Conservation (phyloP, 2,888 invertebrate genomes). For the Ryuthela nishihirai region DNA sequence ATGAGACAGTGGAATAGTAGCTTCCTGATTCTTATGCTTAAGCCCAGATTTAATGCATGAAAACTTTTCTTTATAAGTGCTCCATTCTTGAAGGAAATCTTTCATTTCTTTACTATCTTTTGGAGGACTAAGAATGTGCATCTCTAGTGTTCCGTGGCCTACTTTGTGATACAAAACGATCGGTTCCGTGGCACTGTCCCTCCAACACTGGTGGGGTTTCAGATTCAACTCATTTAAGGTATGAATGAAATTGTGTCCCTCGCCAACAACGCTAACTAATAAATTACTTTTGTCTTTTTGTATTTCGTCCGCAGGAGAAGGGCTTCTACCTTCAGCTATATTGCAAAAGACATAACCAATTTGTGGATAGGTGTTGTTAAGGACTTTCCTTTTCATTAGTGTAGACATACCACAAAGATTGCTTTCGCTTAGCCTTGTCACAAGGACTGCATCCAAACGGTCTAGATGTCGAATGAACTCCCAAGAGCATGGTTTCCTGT, state of each 20-base stretch:
- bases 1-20: conserved; percentile 82
- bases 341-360: conserved; percentile 96
- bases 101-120: conserved; percentile 90
- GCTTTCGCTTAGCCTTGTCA: conserved; percentile 91
- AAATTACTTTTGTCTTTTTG: conserved; percentile 79
- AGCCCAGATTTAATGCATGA: conserved; percentile 30
- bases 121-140: conserved; percentile 93
- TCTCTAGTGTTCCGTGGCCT: conserved; percentile 77
- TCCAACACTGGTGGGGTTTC: conserved; percentile 80
- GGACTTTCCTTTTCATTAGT: conserved; percentile 75
- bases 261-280: conserved; percentile 75
- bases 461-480: conserved; percentile 92
- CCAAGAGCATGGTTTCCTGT: conserved; percentile 94
- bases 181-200: conserved; percentile 68
- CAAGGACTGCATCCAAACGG: conserved; percentile 88
- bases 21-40: conserved; percentile 53
- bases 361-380: conserved; percentile 67
- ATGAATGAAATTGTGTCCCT: conserved; percentile 79
- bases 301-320: conserved; percentile 67
- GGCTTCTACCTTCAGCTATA: conserved; percentile 62
- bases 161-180: conserved; percentile 96
- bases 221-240: conserved; percentile 78
- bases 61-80: conserved; percentile 52
- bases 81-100: conserved; percentile 89
- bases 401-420: conserved; percentile 86